A percentile compares a stretch with the other conserved stretches of the same genome.
Evolutionary conservation across 2,113 vertebrate species (phyloP).

Genomic region (Apodemus sylvaticus): DNA sequence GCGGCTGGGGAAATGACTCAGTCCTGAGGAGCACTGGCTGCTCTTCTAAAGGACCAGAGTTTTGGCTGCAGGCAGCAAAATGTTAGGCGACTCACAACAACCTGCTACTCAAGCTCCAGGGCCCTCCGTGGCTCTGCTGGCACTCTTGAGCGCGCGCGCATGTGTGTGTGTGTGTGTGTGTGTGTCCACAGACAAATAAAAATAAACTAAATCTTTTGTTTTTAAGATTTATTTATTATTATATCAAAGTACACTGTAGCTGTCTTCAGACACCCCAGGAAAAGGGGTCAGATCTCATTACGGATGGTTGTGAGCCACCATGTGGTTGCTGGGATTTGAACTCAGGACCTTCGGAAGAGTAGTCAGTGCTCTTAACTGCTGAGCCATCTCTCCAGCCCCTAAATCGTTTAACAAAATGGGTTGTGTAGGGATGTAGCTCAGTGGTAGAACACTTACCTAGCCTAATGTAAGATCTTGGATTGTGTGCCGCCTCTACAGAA

Average conservation of each 20-base stretch:
- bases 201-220: background rate
- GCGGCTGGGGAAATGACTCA: background rate
- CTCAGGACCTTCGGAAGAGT: no score
- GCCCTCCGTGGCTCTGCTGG: background rate
- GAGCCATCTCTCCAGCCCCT: no score
- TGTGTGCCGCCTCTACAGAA: background rate
- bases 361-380: no score
- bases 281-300: no score
- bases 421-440: background rate
- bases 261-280: no score
- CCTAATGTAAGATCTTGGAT: background rate
- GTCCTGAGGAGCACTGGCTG: background rate
- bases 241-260: no score
- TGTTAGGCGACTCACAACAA: background rate
- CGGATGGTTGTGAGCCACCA: no score
- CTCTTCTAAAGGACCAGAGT: background rate
- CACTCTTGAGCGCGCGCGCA: no score
- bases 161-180: no score
- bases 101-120: background rate
- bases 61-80: background rate
- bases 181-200: background rate
- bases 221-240: no score
- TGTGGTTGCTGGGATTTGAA: no score
- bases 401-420: background rate
- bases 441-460: background rate